phyloP scores from a whole-genome alignment of 2,113 vertebrate genomes.

The Aphelocoma coerulescens region DNA sequence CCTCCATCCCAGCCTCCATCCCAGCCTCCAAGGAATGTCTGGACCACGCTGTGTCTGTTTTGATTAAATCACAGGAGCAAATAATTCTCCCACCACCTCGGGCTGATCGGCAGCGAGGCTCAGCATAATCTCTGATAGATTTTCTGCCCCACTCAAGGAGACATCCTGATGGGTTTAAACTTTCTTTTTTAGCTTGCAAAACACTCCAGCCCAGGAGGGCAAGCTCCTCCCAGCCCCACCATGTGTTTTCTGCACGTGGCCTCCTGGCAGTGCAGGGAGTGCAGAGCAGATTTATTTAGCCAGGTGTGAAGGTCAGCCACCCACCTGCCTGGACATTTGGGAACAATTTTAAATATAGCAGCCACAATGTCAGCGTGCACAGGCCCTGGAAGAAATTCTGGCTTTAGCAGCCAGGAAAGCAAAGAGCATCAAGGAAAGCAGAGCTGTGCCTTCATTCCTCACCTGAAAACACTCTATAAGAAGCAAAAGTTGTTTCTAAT shows the following conservation, averaged over 20 bases:
- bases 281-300: neutral
- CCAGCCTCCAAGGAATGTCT: neutral
- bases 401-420: neutral
- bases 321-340: neutral
- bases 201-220: neutral
- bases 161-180: neutral
- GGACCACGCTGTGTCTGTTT: neutral
- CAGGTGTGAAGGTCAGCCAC: neutral
- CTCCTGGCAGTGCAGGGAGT: neutral
- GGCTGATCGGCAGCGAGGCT: neutral
- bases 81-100: neutral
- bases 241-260: neutral
- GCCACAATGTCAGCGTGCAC: neutral
- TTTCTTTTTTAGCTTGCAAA: neutral
- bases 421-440: neutral
- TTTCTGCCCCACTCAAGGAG: neutral
- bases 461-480: neutral
- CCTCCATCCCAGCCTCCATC: neutral
- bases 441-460: neutral
- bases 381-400: neutral
- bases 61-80: neutral
- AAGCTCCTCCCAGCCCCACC: neutral
- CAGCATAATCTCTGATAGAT: neutral
- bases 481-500: neutral
- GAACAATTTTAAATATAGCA: neutral